These are phyloP conservation scores for Mamestra configurata DNA, from an alignment of 1,140 invertebrate genomes.

Conservation along the genomic window DNA sequence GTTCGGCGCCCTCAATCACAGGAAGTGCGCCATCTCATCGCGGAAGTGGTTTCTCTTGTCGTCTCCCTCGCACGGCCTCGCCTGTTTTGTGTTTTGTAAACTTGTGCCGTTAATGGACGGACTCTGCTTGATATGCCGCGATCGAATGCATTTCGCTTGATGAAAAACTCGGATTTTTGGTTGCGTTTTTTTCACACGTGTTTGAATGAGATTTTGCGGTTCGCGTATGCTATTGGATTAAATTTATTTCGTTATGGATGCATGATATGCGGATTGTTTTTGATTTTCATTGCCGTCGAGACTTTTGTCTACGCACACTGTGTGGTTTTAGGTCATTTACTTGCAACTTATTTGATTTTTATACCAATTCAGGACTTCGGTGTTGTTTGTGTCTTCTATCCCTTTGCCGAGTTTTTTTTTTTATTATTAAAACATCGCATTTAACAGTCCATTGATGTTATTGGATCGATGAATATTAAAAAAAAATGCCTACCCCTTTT, in stretches of 20 bases:
- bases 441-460: no score
- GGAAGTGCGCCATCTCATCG: conserved; percentile 88
- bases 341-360: no score
- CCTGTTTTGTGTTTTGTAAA: conserved; percentile 76
- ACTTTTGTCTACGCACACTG: no score
- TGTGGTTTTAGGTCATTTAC: no score
- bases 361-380: no score
- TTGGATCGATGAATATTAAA: no score
- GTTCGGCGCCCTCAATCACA: conserved; percentile 85
- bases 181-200: background rate
- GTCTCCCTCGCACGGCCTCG: conserved; percentile 73
- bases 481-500: background rate
- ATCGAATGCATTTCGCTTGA: conserved; percentile 79
- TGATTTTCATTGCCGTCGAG: no score
- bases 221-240: background rate
- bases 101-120: conserved; percentile 78
- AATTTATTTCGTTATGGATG: background rate
- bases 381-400: no score
- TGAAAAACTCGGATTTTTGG: conserved; percentile 66
- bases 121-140: conserved; percentile 76
- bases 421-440: no score
- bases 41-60: conserved; percentile 87
- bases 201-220: background rate
- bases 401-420: no score
- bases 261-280: background rate